A percentile compares a stretch with the other conserved stretches of the same genome.
Evolutionary conservation across 2,797 vertebrate species (phyloP).

Genomic region (Synanceia verrucosa): DNA sequence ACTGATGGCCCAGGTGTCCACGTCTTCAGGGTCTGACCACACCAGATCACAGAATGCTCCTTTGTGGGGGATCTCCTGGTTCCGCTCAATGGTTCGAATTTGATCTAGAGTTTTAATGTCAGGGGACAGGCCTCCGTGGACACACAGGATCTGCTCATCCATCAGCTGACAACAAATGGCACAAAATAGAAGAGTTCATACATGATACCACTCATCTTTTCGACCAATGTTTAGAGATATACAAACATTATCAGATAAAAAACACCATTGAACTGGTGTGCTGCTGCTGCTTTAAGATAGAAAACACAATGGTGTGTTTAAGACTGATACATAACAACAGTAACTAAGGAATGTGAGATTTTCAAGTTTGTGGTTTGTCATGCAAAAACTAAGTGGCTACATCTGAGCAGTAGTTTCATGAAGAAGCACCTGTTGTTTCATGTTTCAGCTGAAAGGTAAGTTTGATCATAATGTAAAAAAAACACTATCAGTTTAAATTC

Average conservation of each 20-base stretch:
- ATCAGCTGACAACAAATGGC: conserved; percentile 84
- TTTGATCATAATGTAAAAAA: neutral
- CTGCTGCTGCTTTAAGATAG: neutral
- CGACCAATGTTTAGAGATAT: neutral
- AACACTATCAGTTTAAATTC: neutral
- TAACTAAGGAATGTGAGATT: neutral
- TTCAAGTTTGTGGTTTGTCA: neutral
- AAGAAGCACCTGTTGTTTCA: neutral
- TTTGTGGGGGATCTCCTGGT: conserved; percentile 99
- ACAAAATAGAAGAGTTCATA: neutral
- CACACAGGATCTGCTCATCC: conserved; percentile 97
- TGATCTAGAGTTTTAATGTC: conserved; percentile 99
- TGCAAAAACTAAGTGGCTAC: neutral
- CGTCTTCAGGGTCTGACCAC: conserved; percentile 97
- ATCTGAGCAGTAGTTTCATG: neutral
- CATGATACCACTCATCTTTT: neutral
- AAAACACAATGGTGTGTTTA: neutral
- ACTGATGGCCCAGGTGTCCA: conserved; percentile 98
- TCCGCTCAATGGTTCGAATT: conserved; percentile 96
- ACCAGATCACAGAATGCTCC: conserved; percentile 98
- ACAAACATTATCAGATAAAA: neutral
- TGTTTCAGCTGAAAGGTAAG: neutral
- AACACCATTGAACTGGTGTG: neutral
- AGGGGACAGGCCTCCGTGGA: conserved; percentile 96
- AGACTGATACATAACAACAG: neutral